These are phyloP conservation scores for Brenthis hecate DNA, from an alignment of 2,888 invertebrate genomes.

Conservation along the genomic window DNA sequence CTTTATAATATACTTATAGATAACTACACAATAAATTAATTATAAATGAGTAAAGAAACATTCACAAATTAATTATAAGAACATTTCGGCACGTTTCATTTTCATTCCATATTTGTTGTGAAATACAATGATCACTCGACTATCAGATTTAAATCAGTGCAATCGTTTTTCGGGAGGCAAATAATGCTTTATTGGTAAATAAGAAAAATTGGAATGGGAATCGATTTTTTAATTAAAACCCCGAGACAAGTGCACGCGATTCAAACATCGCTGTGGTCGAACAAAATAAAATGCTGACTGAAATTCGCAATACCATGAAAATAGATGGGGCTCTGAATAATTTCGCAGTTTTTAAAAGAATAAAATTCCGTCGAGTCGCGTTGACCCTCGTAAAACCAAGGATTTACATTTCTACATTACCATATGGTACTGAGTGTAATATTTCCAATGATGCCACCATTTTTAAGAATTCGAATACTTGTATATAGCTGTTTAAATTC, in stretches of 20 bases:
- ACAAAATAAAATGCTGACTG: slow-evolving; percentile 28
- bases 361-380: slow-evolving; percentile 32
- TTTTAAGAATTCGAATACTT: slow-evolving; percentile 18
- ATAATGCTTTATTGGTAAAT: slow-evolving; percentile 37
- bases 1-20: no score
- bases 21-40: no score
- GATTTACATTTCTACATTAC: slow-evolving; percentile 34
- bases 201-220: slow-evolving; percentile 28
- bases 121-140: slow-evolving; percentile 27
- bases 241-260: slow-evolving; percentile 30
- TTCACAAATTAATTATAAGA: slow-evolving; percentile 13
- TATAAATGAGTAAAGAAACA: background rate
- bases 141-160: slow-evolving; percentile 32
- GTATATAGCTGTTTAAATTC: background rate
- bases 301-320: slow-evolving; percentile 35
- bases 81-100: slow-evolving; percentile 8
- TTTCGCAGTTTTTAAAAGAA: slow-evolving; percentile 39
- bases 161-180: slow-evolving; percentile 33
- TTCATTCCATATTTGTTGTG: slow-evolving; percentile 19
- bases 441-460: slow-evolving; percentile 16
- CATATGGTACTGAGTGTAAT: slow-evolving; percentile 31
- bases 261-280: slow-evolving; percentile 29
- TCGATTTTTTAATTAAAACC: slow-evolving; percentile 35
- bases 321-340: slow-evolving; percentile 38
- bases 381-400: slow-evolving; percentile 37